phyloP scores from a whole-genome alignment of 2,888 invertebrate species.

The Entomobrya multifasciata region DNA sequence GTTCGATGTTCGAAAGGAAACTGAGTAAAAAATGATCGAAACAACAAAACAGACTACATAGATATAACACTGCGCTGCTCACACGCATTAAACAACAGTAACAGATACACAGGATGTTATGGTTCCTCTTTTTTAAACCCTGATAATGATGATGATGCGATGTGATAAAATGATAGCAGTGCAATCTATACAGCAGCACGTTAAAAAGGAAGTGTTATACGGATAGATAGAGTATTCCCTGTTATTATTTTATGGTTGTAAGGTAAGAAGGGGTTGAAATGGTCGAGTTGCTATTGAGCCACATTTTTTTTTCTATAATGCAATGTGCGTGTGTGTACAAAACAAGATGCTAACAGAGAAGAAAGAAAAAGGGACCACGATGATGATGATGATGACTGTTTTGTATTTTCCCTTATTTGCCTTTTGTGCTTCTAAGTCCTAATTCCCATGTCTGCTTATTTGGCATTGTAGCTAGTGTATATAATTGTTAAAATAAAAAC shows the following conservation, averaged over 20 bases:
- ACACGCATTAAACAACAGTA: constrained; percentile 40
- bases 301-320: neutral
- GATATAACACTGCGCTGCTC: neutral
- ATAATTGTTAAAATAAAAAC: neutral
- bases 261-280: constrained; percentile 49
- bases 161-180: constrained; percentile 38
- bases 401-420: constrained; percentile 53
- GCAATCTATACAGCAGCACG: neutral
- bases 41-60: neutral
- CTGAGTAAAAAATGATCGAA: constrained; percentile 32
- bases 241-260: no score
- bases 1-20: constrained; percentile 53
- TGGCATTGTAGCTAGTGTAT: neutral
- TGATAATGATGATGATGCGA: constrained; percentile 39
- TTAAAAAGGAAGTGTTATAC: neutral
- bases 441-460: constrained; percentile 63
- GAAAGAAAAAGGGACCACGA: constrained; percentile 57
- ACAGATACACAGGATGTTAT: constrained; percentile 67
- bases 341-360: neutral
- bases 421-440: constrained; percentile 60
- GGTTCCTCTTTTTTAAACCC: constrained; percentile 62
- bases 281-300: constrained; percentile 43
- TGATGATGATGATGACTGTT: constrained; percentile 1
- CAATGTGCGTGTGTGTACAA: neutral
- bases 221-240: no score